Evolutionary conservation across 2,797 vertebrate species (phyloP).

Genomic region (Alosa sapidissima): DNA sequence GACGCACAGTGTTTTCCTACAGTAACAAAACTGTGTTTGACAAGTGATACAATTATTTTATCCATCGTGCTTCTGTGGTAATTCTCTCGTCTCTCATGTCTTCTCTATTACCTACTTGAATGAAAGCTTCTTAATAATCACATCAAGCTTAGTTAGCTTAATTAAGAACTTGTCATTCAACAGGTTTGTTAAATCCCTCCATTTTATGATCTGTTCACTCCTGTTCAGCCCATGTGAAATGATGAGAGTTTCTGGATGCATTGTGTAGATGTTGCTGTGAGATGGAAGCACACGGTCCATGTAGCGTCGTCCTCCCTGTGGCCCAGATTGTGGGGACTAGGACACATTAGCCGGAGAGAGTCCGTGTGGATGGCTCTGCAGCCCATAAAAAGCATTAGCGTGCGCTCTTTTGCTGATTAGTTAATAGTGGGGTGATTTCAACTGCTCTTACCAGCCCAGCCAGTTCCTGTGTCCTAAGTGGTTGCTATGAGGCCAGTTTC

Average conservation of each 20-base stretch:
- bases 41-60: neutral
- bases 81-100: neutral
- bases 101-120: neutral
- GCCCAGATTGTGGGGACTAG: neutral
- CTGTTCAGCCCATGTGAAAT: neutral
- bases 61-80: neutral
- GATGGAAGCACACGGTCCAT: neutral
- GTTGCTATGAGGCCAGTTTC: constrained; percentile 56
- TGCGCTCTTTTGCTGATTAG: constrained; percentile 60
- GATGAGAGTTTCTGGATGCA: neutral
- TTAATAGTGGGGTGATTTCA: constrained; percentile 69
- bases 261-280: neutral
- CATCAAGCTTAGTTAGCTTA: neutral
- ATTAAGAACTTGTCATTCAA: neutral
- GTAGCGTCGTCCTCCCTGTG: neutral
- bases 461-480: constrained; percentile 61
- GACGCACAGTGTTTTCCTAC: constrained; percentile 24
- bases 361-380: neutral
- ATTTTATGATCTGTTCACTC: neutral
- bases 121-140: neutral
- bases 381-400: constrained; percentile 55
- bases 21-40: neutral
- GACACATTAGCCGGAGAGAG: neutral
- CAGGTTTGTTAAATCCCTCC: neutral
- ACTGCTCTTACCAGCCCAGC: constrained; percentile 50